A percentile compares a stretch with the other conserved stretches of the same genome.
These are phyloP conservation scores for Physella acuta DNA, from an alignment of 1,140 invertebrate species.

Conservation along the genomic window DNA sequence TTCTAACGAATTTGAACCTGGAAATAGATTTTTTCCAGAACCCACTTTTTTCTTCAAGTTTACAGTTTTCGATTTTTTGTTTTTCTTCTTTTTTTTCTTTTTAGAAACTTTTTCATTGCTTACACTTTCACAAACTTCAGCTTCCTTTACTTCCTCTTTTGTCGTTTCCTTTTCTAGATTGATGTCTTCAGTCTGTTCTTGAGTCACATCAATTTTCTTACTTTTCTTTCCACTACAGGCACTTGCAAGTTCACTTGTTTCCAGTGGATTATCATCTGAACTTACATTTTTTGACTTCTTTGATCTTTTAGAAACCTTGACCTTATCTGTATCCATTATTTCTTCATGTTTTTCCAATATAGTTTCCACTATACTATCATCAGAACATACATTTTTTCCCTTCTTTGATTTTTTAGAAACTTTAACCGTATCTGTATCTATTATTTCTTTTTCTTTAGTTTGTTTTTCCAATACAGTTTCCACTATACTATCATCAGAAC, in stretches of 20 bases:
- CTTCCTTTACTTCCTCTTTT: not conserved
- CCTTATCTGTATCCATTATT: too few species aligned
- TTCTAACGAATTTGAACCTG: too few species aligned
- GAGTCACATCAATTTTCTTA: not conserved
- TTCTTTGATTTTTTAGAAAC: not conserved
- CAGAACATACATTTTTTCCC: not conserved
- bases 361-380: not conserved
- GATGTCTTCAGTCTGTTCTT: not conserved
- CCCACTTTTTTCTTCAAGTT: not conserved
- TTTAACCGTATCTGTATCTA: not conserved
- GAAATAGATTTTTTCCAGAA: too few species aligned
- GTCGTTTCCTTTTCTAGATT: not conserved
- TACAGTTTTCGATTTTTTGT: not conserved
- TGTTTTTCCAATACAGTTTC: too few species aligned
- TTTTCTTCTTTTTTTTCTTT: too few species aligned
- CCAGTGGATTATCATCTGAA: not conserved
- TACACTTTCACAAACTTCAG: not conserved
- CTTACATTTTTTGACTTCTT: not conserved
- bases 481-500: too few species aligned
- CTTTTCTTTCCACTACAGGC: not conserved
- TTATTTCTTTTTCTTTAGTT: not conserved
- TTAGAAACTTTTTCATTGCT: too few species aligned
- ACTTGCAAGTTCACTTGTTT: not conserved
- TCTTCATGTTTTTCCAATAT: not conserved
- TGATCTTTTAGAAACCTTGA: not conserved